These are phyloP conservation scores for Tamandua tetradactyla DNA, from an alignment of 2,797 vertebrate genomes.

Conservation along the genomic window DNA sequence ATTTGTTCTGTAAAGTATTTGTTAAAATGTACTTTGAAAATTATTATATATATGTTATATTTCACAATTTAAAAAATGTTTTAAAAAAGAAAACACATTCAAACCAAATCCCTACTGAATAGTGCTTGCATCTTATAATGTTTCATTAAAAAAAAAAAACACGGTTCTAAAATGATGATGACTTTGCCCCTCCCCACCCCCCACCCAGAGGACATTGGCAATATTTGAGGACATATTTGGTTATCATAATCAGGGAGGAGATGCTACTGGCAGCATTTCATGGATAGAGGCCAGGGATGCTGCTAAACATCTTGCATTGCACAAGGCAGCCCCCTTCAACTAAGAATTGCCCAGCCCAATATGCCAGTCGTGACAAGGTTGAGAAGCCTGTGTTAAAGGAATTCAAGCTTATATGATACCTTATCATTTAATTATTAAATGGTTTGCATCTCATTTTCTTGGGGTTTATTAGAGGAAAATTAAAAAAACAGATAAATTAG, in stretches of 20 bases:
- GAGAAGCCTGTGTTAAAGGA: not conserved
- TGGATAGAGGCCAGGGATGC: not conserved
- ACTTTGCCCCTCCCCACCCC: not conserved
- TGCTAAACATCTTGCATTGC: not conserved
- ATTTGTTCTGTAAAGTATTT: too few species aligned
- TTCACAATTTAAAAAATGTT: too few species aligned
- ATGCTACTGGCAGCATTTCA: not conserved
- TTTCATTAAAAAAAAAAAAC: constrained; percentile 20
- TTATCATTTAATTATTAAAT: constrained; percentile 34
- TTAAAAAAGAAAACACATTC: too few species aligned
- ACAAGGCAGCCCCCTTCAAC: not conserved
- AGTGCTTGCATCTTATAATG: not conserved
- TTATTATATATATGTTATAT: too few species aligned
- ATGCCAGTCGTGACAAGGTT: not conserved
- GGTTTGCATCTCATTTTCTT: not conserved
- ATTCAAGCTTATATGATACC: not conserved
- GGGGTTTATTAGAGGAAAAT: not conserved
- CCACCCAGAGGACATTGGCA: not conserved
- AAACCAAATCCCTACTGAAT: constrained; percentile 26
- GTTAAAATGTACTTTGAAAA: too few species aligned
- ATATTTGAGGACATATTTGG: not conserved
- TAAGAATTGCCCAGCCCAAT: not conserved
- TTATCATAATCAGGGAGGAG: not conserved
- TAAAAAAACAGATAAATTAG: not conserved
- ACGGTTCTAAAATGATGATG: not conserved